These are phyloP conservation scores for Idaea biselata DNA, from an alignment of 2,888 invertebrate genomes.

Conservation along the genomic window DNA sequence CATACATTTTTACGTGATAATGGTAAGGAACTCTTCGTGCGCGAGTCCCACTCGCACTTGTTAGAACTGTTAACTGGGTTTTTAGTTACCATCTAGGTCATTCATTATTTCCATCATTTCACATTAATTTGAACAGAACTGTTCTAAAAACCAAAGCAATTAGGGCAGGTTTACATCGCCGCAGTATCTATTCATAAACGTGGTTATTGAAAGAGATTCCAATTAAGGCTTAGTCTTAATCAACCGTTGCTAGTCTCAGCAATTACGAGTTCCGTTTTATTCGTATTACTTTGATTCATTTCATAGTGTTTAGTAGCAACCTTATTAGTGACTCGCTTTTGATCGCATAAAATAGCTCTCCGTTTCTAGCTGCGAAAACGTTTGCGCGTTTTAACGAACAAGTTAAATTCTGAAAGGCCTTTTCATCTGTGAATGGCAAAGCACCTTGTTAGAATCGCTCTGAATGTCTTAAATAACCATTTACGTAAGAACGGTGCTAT, in stretches of 20 bases:
- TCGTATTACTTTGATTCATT: constrained; percentile 34
- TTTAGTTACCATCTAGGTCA: neutral
- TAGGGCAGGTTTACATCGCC: neutral
- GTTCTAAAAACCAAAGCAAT: constrained; percentile 2
- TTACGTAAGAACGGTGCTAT: constrained; percentile 42
- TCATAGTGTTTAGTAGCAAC: constrained; percentile 39
- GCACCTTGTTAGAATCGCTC: constrained; percentile 68
- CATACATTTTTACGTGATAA: too few relatives aligned
- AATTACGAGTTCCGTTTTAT: constrained; percentile 40
- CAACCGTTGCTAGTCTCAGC: constrained; percentile 29
- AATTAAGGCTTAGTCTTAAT: constrained; percentile 20
- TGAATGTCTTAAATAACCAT: constrained; percentile 63
- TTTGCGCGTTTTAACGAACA: constrained; percentile 64
- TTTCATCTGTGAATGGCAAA: constrained; percentile 61
- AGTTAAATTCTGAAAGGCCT: constrained; percentile 55
- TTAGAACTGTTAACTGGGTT: too few relatives aligned
- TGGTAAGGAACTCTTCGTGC: too few relatives aligned
- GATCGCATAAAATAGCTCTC: constrained; percentile 57
- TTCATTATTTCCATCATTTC: neutral
- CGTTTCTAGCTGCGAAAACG: constrained; percentile 44
- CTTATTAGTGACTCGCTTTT: constrained; percentile 54
- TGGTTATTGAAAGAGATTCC: constrained; percentile 12
- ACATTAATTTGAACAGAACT: neutral
- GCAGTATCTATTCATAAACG: constrained; percentile 8
- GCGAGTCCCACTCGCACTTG: too few relatives aligned